Evolutionary conservation across 2,888 invertebrate species (phyloP).

Genomic region (Ernsta delagoae): DNA sequence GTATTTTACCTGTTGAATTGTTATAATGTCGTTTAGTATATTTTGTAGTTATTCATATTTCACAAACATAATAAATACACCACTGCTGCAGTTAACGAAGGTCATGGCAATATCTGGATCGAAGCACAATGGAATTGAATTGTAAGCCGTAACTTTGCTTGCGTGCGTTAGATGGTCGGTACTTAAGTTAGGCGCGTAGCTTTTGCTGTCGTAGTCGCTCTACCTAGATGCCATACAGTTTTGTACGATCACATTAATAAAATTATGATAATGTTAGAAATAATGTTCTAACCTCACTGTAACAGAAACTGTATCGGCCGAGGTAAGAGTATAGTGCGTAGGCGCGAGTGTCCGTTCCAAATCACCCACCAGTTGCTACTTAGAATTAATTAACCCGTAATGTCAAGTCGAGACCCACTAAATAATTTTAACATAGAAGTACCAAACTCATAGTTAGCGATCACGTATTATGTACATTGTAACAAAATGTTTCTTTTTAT

Average conservation of each 20-base stretch:
- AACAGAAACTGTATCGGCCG: constrained; percentile 41
- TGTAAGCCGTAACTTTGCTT: constrained; percentile 71
- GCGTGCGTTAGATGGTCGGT: constrained; percentile 71
- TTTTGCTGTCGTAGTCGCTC: constrained; percentile 49
- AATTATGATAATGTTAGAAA: background rate
- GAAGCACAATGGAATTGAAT: constrained; percentile 82
- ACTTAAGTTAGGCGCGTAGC: constrained; percentile 66
- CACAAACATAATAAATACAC: constrained; percentile 5
- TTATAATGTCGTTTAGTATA: too few species aligned
- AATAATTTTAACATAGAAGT: constrained; percentile 76
- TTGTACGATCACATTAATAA: background rate
- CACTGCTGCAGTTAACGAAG: constrained; percentile 45
- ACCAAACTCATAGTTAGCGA: constrained; percentile 83
- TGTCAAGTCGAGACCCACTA: constrained; percentile 60
- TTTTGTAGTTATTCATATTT: too few species aligned
- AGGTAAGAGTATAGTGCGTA: constrained; percentile 61
- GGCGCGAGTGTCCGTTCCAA: constrained; percentile 58
- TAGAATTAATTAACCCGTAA: constrained; percentile 68
- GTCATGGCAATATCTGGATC: constrained; percentile 52
- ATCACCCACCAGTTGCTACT: constrained; percentile 72
- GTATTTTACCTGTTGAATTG: too few species aligned
- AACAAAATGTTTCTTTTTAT: constrained; percentile 71
- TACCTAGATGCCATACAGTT: constrained; percentile 39
- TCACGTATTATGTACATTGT: constrained; percentile 84
- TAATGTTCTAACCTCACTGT: background rate